Conservation (phyloP, 2,888 invertebrate species). For the Piscicola geometra region DNA sequence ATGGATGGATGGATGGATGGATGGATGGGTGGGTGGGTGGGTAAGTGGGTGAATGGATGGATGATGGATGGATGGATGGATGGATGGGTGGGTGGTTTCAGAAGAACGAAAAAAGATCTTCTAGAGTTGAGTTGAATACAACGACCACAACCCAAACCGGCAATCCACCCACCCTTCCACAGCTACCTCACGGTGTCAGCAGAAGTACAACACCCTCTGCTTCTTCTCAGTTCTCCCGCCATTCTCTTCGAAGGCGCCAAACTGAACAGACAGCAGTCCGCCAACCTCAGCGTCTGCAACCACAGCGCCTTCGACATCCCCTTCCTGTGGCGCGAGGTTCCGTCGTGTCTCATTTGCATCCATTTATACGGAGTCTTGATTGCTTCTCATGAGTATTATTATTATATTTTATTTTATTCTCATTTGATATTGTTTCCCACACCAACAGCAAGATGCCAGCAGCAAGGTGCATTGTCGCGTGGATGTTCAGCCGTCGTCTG, state of each 20-base stretch:
- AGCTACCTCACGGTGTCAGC: not conserved
- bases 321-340: not conserved
- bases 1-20: conserved; percentile 8
- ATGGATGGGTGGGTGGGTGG: not conserved
- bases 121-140: too few species aligned
- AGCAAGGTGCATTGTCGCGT: not conserved
- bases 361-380: not conserved
- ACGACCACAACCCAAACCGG: too few species aligned
- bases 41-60: too few species aligned
- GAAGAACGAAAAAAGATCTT: too few species aligned
- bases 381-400: not conserved
- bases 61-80: too few species aligned
- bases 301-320: not conserved
- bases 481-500: not conserved
- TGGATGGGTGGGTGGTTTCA: too few species aligned
- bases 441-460: not conserved
- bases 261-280: not conserved
- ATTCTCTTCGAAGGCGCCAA: not conserved
- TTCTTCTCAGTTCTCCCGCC: not conserved
- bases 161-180: not conserved
- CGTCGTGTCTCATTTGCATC: not conserved
- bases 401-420: not conserved
- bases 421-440: not conserved
- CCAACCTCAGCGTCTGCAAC: not conserved
- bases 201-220: not conserved